Base-by-base conservation (phyloP, 92 coral and sea anemone species). In the Epizoanthus rinbou region DNA sequence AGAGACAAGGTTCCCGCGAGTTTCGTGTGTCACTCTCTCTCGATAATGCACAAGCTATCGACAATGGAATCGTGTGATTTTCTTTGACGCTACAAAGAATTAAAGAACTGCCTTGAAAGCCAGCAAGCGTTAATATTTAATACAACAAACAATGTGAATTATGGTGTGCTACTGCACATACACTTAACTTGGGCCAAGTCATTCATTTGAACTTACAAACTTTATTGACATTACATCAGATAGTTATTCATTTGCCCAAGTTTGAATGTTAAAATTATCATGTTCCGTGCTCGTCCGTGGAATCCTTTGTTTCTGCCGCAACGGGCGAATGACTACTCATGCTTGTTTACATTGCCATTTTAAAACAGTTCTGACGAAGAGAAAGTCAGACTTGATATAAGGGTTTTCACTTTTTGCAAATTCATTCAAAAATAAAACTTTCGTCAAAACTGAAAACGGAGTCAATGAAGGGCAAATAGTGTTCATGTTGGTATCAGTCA, bases 111-210 rank as follows among this genome's bases (percentile, higher is more conserved):
- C 68, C 50, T 56, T 24, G 24, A 75, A 71, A 75, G 17, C 67
- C 80, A 57, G 52, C 50, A 16, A 31, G 57, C 67, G 59, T 75
- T 56, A 75, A 57, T 18, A 57, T 75, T 75, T 75, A 75, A 75
- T 75, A 25, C n/a, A 6, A 31, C 80, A 13, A 56, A 14, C 22
- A 35, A 31, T 19, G 39, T 41, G 28, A 71, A 57, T 23, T 57
- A n/a, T 19, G 16, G 3, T 9, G 9, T 50, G 8, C 54, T 50
- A 3, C 3, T 9, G 11, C 54, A 50, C 2, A 10, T 10, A 50
- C 54, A 47, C 13, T 47, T 9, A 9, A 8, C 54, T 50, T 50
- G 14, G 53, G 54, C 15, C 54, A 50, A 2, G 54, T 6, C 54
- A 50, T 50, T 50, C 54, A 2, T 0, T 13, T 50, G 54, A 50